Evolutionary conservation across 2,888 invertebrate species (phyloP), one percentile per base, ranked within the genome.

Genomic region (Amiota minor): DNA sequence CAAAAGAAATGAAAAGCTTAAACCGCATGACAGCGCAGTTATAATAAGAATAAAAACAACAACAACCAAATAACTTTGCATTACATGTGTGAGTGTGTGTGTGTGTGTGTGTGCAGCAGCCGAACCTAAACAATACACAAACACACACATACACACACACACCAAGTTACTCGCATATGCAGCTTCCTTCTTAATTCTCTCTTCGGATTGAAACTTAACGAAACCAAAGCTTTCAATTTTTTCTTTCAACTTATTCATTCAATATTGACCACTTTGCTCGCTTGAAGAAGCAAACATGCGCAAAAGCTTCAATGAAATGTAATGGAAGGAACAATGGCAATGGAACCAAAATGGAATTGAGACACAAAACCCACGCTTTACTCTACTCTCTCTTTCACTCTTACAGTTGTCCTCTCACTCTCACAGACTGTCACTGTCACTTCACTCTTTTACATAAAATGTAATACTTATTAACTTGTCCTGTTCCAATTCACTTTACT

Each of bases 391-490:
- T 50, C 72, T n/a, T 64, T 72, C 20, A 67, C 64, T 65, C 72
- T 78, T 72, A 65, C 67, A 75, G 70, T 73, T 72, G 47, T 73
- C 74, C 76, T 75, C n/a, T n/a, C n/a, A n/a, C n/a, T n/a, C n/a
- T n/a, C 65, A 69, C 67, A n/a, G 35, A 67, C 71, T 72, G 71
- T 72, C 75, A 73, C 76, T 74, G 72, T 75, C n/a, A n/a, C 72
- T 76, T 71, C 71, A 20, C 11, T 70, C 72, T 46, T 59, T 50
- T 69, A n/a, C 50, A 56, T 10, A 35, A 35, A 16, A 59, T 73
- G 73, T 53, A 77, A 74, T 78, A n/a, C n/a, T n/a, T n/a, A 74
- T 75, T 76, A 73, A 76, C 64, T 74, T 73, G 77, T 50, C 0
- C 35, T 35, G 6, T 35, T 35, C 35, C 35, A 35, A 35, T 35